phyloP scores from a whole-genome alignment of 2,888 invertebrate species.

The Lithodes maja region DNA sequence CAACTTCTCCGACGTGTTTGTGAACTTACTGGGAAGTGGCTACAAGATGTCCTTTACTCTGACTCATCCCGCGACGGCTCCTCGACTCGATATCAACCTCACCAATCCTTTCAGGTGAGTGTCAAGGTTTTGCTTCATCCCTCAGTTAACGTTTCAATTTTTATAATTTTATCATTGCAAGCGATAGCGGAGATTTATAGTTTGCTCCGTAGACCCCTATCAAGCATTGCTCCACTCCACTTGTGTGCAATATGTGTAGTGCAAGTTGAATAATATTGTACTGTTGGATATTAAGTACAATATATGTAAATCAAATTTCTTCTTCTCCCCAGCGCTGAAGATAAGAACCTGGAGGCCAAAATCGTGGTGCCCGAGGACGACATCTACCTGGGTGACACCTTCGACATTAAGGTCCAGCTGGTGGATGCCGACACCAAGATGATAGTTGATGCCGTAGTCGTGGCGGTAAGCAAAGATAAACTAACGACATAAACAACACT shows the following conservation, averaged over 20 bases:
- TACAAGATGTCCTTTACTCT: slow-evolving; percentile 1
- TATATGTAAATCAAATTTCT: too few relatives aligned
- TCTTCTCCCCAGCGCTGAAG: neutral
- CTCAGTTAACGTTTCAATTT: too few relatives aligned
- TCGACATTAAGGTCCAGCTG: neutral
- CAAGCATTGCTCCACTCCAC: too few relatives aligned
- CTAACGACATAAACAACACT: too few relatives aligned
- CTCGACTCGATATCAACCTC: neutral
- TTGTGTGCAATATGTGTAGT: too few relatives aligned
- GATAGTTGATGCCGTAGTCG: neutral
- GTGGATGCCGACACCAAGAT: neutral
- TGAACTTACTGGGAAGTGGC: neutral
- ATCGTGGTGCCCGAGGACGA: neutral
- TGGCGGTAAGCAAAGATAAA: neutral
- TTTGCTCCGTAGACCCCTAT: too few relatives aligned
- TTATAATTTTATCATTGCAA: too few relatives aligned
- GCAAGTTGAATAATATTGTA: too few relatives aligned
- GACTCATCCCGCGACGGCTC: neutral
- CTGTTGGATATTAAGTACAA: too few relatives aligned
- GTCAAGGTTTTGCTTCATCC: too few relatives aligned
- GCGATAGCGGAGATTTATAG: too few relatives aligned
- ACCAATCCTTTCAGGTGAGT: slow-evolving; percentile 11
- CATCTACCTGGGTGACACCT: neutral
- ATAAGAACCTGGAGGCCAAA: neutral
- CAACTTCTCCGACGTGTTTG: slow-evolving; percentile 13